Evolutionary conservation across 2,113 vertebrate species (phyloP).

Genomic region (Ondatra zibethicus): DNA sequence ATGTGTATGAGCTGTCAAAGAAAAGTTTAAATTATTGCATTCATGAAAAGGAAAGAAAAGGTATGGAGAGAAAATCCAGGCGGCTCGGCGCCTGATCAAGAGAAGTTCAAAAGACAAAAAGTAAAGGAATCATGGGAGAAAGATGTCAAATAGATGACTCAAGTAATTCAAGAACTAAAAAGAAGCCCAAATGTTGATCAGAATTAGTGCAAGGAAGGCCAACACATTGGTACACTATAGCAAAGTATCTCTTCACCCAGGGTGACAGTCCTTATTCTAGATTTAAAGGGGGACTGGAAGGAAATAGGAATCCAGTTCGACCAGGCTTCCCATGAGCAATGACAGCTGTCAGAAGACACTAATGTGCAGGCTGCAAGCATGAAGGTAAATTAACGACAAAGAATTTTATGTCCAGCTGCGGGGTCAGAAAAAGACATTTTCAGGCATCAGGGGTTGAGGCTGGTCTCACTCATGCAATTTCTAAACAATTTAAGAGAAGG

Average conservation of each 20-base stretch:
- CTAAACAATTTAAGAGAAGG: background rate
- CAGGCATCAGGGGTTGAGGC: background rate
- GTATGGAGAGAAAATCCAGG: background rate
- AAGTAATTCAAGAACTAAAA: background rate
- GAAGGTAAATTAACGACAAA: background rate
- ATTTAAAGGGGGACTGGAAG: background rate
- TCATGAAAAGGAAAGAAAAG: background rate
- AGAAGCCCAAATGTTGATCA: constrained; percentile 4
- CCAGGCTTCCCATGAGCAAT: background rate
- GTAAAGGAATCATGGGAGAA: background rate
- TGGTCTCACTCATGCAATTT: background rate
- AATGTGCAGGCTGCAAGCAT: background rate
- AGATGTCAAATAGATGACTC: background rate
- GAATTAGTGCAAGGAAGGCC: constrained; percentile 37
- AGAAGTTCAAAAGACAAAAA: background rate
- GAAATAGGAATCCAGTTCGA: constrained; percentile 1
- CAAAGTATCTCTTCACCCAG: background rate
- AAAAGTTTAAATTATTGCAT: background rate
- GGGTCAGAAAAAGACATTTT: background rate
- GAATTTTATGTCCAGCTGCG: background rate
- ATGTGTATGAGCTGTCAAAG: background rate
- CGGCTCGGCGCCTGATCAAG: background rate
- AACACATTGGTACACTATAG: background rate
- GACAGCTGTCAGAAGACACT: background rate
- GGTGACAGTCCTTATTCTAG: background rate